Conservation (phyloP, 2,797 vertebrate species). For the Amniataba percoides region DNA sequence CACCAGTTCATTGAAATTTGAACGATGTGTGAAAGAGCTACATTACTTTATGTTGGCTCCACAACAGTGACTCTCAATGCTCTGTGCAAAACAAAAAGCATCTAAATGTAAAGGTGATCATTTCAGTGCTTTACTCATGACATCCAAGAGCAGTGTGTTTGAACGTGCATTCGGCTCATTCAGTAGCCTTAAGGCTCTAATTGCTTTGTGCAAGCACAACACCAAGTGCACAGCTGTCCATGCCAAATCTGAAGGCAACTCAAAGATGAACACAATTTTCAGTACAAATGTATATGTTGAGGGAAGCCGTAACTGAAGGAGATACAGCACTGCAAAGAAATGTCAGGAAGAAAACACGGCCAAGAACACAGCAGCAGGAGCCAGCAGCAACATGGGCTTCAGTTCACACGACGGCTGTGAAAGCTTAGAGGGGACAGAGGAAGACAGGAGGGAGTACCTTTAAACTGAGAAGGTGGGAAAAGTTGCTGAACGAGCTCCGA, state of each 20-base stretch:
- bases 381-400: conserved; percentile 37
- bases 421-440: conserved; percentile 18
- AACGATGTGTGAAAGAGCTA: no score
- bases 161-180: neutral
- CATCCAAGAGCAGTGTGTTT: neutral
- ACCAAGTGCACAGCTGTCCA: conserved; percentile 8
- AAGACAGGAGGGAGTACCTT: conserved; percentile 82
- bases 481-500: conserved; percentile 89
- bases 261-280: conserved; percentile 12
- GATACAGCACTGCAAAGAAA: conserved; percentile 36
- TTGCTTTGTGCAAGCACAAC: no score
- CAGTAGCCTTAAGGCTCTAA: neutral
- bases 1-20: no score
- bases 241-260: conserved; percentile 36
- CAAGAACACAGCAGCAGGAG: conserved; percentile 39
- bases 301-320: conserved; percentile 24
- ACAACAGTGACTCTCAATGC: no score
- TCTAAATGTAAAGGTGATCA: neutral
- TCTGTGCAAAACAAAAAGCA: no score
- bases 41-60: no score
- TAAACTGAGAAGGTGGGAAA: conserved; percentile 89
- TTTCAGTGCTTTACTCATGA: neutral
- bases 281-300: neutral
- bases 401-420: conserved; percentile 18
- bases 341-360: conserved; percentile 17